Conservation (phyloP, 2,113 vertebrate species). For the Plecotus auritus region DNA sequence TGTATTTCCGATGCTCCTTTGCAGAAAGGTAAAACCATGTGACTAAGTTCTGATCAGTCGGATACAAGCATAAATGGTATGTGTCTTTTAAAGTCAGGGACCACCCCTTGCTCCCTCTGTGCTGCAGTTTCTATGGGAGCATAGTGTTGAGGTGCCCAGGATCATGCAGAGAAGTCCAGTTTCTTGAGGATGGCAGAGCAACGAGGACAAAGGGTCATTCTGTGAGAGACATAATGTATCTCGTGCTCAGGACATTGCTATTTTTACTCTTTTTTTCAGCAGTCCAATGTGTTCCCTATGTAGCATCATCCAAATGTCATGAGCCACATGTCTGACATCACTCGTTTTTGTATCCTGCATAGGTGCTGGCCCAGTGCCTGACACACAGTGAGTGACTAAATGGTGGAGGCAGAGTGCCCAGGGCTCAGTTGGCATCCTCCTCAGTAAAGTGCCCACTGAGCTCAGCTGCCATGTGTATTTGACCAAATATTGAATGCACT, state of each 20-base stretch:
- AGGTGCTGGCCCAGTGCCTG: not conserved
- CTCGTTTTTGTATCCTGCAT: not conserved
- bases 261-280: not conserved
- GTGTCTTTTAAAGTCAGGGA: not conserved
- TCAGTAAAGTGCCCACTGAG: not conserved
- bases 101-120: not conserved
- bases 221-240: not conserved
- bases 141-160: not conserved
- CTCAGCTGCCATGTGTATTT: not conserved
- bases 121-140: not conserved
- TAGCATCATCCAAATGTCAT: not conserved
- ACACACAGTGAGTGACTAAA: not conserved
- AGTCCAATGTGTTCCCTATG: not conserved
- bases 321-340: not conserved
- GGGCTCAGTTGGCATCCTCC: too few relatives aligned
- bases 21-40: not conserved
- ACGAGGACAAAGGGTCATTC: not conserved
- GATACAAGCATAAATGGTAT: not conserved
- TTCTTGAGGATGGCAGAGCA: not conserved
- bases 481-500: not conserved
- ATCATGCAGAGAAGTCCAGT: not conserved
- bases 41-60: not conserved
- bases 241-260: not conserved
- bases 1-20: not conserved
- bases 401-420: fast-evolving